Percentiles rank a stretch among this genome's conserved stretches.
Conservation (phyloP, 2,888 invertebrate genomes). For the Galeruca laticollis region DNA sequence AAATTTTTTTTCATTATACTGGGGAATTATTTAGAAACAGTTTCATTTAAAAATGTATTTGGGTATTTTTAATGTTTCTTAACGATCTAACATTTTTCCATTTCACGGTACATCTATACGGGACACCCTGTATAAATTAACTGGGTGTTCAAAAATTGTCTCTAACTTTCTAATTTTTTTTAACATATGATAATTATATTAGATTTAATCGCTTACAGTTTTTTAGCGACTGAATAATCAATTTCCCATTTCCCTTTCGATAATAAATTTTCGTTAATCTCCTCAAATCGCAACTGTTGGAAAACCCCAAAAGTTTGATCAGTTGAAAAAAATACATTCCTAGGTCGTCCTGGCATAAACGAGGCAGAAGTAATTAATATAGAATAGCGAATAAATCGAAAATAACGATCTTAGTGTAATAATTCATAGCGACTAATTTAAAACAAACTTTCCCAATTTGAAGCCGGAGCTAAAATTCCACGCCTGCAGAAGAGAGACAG, state of each 20-base stretch:
- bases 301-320: slow-evolving; percentile 12
- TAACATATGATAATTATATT: no score
- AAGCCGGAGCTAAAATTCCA: slow-evolving; percentile 55
- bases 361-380: slow-evolving; percentile 37
- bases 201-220: background rate
- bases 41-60: no score
- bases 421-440: slow-evolving; percentile 56
- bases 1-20: no score
- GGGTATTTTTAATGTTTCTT: no score
- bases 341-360: slow-evolving; percentile 13
- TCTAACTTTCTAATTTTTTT: no score
- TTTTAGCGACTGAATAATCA: background rate
- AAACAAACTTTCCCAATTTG: slow-evolving; percentile 59
- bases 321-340: background rate
- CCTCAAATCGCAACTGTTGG: background rate
- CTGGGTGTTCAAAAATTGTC: no score
- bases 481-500: slow-evolving; percentile 48
- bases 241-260: background rate
- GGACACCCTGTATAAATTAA: no score
- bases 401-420: slow-evolving; percentile 52
- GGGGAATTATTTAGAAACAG: no score
- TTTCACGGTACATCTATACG: no score
- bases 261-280: slow-evolving; percentile 8
- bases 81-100: no score
- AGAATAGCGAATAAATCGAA: slow-evolving; percentile 42